Evolutionary conservation across 1,140 invertebrate species (phyloP), one percentile per base, ranked within the genome.

Genomic region (Anagrus nilaparvatae): DNA sequence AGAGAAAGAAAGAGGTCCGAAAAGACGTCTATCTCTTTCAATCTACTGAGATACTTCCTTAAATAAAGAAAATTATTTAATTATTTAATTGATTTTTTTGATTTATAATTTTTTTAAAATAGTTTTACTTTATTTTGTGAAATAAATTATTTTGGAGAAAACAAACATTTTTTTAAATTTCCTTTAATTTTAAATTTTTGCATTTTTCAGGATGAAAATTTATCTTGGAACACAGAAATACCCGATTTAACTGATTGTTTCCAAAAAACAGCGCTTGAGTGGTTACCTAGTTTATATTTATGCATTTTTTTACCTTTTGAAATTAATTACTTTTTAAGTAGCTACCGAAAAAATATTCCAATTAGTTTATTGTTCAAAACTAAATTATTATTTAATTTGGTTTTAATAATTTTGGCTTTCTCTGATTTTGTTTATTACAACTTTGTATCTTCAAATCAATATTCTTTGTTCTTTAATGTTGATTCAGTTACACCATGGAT

Each of bases 221-320:
- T 78, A 53, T 79, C 82, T 31, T 93, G 88, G 87, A 68, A 85
- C 49, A 87, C 86, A 13, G 63, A 74, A 13, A 3, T n/a, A n/a
- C n/a, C n/a, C n/a, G n/a, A n/a, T n/a, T n/a, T n/a, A n/a, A n/a
- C n/a, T n/a, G n/a, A n/a, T n/a, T n/a, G n/a, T n/a, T n/a, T n/a
- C n/a, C n/a, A n/a, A n/a, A n/a, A n/a, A n/a, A n/a, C n/a, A n/a
- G 78, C 85, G 1, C 59, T 96, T 29, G 68, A 88, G 29, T 94
- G 89, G 87, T 61, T 78, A 25, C 91, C 93, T 3, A 92, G 87
- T 65, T 57, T 73, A 12, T 91, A 88, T 63, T 67, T 95, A 2
- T 92, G 85, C 83, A 35, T 80, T 0, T 81, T 86, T 49, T 70
- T 80, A 3, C 65, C 79, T 7, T 61, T 91, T 19, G 86, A 94